Evolutionary conservation across 2,888 invertebrate genomes (phyloP), one percentile per base, ranked within the genome.

Genomic region (Calameuta filiformis): DNA sequence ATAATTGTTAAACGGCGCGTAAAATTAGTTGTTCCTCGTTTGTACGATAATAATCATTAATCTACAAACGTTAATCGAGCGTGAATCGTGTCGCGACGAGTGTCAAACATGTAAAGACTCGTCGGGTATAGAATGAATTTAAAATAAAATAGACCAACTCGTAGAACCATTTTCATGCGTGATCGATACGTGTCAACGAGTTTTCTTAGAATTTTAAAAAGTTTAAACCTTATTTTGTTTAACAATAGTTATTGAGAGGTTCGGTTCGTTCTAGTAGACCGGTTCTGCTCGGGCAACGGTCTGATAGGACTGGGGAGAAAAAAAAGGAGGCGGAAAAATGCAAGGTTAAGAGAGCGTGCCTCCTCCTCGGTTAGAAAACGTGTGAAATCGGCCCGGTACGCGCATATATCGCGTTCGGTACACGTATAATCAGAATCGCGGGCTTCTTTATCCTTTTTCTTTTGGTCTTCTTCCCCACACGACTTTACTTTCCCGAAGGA

Each of bases 71-170:
- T 56, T 56, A 56, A 56, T 56, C 56, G 56, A 23, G 56, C 56
- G 23, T 56, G 56, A 56, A 9, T 56, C 56, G 56, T 56, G 56
- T 56, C 56, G 56, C 56, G 56, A 56, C 56, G 56, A 56, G 56
- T 56, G 56, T 56, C 56, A 56, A 56, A 56, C 56, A 56, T 56
- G 56, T 56, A 56, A 56, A 56, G 56, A 23, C 56, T 56, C 23
- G 23, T 23, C 56, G 56, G 56, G 56, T 56, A 56, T 9, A 56
- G 56, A 56, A 56, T 23, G 56, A 15, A 56, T 68, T 15, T 69
- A 69, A 76, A 37, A 37, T 56, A 31, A 69, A 76, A 71, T 15
- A 71, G 15, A 34, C 15, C 15, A 73, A 71, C 56, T 40, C n/a
- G 35, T 68, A 11, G n/a, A 68, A 56, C 11, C 34, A 15, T 40